Evolutionary conservation across 2,797 vertebrate species (phyloP), one percentile per base, ranked within the genome.

Genomic region (Epinephelus awoara): DNA sequence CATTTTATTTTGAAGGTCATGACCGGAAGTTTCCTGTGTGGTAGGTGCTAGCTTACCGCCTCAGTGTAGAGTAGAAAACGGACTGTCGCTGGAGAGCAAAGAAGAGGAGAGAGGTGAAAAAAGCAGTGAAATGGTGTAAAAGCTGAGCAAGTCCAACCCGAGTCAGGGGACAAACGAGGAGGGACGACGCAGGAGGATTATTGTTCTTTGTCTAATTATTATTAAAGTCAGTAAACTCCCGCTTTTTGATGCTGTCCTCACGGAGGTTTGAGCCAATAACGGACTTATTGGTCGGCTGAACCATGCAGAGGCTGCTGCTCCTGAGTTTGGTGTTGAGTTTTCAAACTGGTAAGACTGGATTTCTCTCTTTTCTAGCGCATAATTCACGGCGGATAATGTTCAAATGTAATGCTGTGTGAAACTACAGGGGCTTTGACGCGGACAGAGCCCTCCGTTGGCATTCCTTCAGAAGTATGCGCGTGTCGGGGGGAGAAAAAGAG

Each of bases 231-330:
- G 82, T 40, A 52, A 85, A 83, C 72, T 88, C 84, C 85, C 88
- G 89, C 92, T 87, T 92, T 93, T 93, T 93, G 93, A 95, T 95
- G 95, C 93, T 90, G 93, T 92, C 91, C 94, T 88, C 93, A 94
- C 92, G 93, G 94, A 94, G 90, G 75, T 86, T 29, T 87, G 93
- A 92, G 91, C 93, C 92, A 80, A 77, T 91, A 87, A 92, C 92
- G 94, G 94, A 92, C 93, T 92, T 90, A 78, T 72, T 88, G 93
- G 94, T 93, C 88, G 93, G 92, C 79, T 94, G 93, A 95, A 95
- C 92, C 93, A 94, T 96, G 95, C 93, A 92, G 90, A 91, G 86
- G 91, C 93, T 95, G 93, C 93, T 94, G 91, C 92, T 96, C 85
- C 92, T 95, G 90, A 94, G 92, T 94, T 91, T 95, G 93, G 59